These are phyloP conservation scores for Geodia barretti DNA, from an alignment of 37 sponge, comb jelly and placozoan species.

Conservation along the genomic window DNA sequence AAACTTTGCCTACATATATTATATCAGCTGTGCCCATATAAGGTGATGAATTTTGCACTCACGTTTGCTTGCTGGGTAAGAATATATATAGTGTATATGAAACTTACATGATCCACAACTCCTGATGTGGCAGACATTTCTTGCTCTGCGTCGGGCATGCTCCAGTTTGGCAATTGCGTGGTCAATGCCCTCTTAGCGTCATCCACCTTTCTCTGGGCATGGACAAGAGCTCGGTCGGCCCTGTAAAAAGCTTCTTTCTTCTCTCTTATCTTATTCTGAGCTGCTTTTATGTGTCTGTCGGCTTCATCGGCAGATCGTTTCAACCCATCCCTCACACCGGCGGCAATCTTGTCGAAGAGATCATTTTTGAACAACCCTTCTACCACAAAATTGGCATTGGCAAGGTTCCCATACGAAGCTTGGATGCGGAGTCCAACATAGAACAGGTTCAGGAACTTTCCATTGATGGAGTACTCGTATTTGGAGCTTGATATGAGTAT, in stretches of 20 bases:
- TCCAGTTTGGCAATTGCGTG: too few relatives aligned
- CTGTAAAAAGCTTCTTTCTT: not conserved
- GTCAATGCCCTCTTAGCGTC: not conserved
- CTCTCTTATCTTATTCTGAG: not conserved
- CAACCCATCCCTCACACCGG: not conserved
- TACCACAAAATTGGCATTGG: not conserved
- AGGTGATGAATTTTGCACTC: too few relatives aligned
- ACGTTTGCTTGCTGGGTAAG: too few relatives aligned
- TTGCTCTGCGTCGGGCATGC: too few relatives aligned
- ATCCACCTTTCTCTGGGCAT: not conserved
- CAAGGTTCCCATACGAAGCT: constrained; percentile 10
- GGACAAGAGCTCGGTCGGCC: constrained; percentile 5
- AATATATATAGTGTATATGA: too few relatives aligned
- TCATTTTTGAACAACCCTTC: not conserved
- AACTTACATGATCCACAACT: too few relatives aligned
- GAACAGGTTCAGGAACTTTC: constrained; percentile 13
- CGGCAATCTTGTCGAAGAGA: not conserved
- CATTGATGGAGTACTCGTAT: constrained; percentile 2
- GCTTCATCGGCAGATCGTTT: not conserved
- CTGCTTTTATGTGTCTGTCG: not conserved
- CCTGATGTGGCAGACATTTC: too few relatives aligned
- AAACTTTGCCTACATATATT: too few relatives aligned
- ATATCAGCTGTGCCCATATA: too few relatives aligned
- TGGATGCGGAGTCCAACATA: not conserved
- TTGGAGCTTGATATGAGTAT: not conserved